A percentile compares a stretch with the other conserved stretches of the same genome.
These are phyloP conservation scores for Lateolabrax maculatus DNA, from an alignment of 2,797 vertebrate genomes.

Conservation along the genomic window DNA sequence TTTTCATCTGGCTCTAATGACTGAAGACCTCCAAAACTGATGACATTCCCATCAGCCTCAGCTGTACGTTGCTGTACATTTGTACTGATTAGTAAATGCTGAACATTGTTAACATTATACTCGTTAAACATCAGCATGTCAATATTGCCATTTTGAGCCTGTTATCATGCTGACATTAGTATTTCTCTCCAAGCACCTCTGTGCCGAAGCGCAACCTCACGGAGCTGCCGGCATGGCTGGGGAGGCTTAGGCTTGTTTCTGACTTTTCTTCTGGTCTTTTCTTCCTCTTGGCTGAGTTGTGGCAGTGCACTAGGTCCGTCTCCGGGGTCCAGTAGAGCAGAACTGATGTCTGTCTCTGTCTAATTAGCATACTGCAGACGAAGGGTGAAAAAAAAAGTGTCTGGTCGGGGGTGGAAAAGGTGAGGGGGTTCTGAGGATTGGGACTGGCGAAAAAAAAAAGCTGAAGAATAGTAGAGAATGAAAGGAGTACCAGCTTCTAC, in stretches of 20 bases:
- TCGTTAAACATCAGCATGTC: background rate
- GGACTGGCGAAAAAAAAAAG: background rate
- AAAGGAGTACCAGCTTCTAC: background rate
- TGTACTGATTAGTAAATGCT: too few relatives aligned
- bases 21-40: background rate
- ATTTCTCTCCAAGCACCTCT: background rate
- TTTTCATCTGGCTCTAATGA: background rate
- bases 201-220: background rate
- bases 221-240: background rate
- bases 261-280: background rate
- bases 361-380: conserved; percentile 41
- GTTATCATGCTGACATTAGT: background rate
- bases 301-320: background rate
- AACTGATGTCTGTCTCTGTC: conserved; percentile 36
- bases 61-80: background rate
- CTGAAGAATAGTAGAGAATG: background rate
- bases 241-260: background rate
- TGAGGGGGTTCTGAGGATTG: background rate
- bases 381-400: background rate
- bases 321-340: conserved; percentile 45
- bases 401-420: background rate
- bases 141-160: background rate
- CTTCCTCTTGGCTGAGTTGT: conserved; percentile 14
- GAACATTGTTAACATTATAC: background rate
- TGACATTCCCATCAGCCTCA: background rate